phyloP scores from a whole-genome alignment of 2,888 invertebrate genomes.

The Ariolimax columbianus region DNA sequence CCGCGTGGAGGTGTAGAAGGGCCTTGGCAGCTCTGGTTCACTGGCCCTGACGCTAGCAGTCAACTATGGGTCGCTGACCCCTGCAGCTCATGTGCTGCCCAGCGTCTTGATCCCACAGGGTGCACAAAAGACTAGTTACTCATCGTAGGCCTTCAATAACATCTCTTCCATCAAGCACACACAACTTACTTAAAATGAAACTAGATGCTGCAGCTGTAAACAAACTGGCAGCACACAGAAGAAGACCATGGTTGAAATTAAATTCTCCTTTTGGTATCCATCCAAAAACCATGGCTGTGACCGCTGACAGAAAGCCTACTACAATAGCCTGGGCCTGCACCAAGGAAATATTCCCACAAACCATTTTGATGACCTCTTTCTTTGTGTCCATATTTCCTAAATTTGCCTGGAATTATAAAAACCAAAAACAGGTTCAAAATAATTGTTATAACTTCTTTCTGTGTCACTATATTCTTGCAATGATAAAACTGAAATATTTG shows the following conservation, averaged over 20 bases:
- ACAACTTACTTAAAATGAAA: slow-evolving; percentile 85
- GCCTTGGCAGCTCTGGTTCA: too few species aligned
- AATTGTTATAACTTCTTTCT: too few species aligned
- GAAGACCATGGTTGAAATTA: slow-evolving; percentile 87
- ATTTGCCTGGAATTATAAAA: slow-evolving; percentile 84
- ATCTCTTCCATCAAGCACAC: neutral
- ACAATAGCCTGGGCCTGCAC: slow-evolving; percentile 84
- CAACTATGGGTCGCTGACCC: too few species aligned
- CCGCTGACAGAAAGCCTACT: slow-evolving; percentile 90
- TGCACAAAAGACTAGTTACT: too few species aligned
- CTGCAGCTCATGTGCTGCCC: too few species aligned
- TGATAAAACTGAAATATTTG: too few species aligned
- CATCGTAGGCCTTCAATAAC: too few species aligned
- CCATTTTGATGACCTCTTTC: slow-evolving; percentile 85
- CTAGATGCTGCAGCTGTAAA: slow-evolving; percentile 93
- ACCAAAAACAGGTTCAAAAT: too few species aligned
- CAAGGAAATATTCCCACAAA: slow-evolving; percentile 88
- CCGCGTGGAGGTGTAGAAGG: too few species aligned
- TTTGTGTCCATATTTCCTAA: slow-evolving; percentile 90
- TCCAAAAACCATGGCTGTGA: slow-evolving; percentile 90
- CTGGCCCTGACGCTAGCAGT: too few species aligned
- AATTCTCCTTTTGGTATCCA: slow-evolving; percentile 90
- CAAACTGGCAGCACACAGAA: slow-evolving; percentile 91
- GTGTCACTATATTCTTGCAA: too few species aligned
- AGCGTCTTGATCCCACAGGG: too few species aligned